These are phyloP conservation scores for Sinocyclocheilus grahami DNA, from an alignment of 2,113 vertebrate species.

Conservation along the genomic window DNA sequence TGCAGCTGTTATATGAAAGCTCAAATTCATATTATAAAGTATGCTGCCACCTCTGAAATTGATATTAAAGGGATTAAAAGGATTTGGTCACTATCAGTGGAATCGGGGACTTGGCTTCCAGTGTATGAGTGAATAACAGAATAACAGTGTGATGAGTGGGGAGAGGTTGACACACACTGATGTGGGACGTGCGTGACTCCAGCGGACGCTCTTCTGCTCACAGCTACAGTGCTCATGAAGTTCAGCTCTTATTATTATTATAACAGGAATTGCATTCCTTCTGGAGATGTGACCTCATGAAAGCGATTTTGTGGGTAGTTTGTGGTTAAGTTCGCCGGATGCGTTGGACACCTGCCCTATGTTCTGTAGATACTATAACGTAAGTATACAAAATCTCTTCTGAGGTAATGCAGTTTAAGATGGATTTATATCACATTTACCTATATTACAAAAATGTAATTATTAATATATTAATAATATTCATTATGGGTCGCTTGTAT, in stretches of 20 bases:
- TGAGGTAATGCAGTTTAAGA: background rate
- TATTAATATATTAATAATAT: background rate
- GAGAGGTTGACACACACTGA: constrained; percentile 15
- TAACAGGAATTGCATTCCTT: background rate
- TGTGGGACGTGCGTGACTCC: constrained; percentile 19
- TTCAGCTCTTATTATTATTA: background rate
- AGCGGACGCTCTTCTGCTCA: constrained; percentile 3
- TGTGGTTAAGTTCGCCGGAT: background rate
- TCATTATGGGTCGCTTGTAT: background rate
- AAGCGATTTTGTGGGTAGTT: background rate
- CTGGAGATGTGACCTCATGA: constrained; percentile 8
- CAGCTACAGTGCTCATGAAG: constrained; percentile 5
- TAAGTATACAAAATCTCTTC: constrained; percentile 16
- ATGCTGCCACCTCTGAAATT: no score
- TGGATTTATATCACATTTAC: background rate
- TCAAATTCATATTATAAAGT: background rate
- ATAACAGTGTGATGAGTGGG: background rate
- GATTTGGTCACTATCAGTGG: background rate
- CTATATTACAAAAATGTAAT: background rate
- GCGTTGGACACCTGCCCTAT: constrained; percentile 9
- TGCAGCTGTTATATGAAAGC: background rate
- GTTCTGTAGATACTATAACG: constrained; percentile 26
- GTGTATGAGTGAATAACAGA: background rate
- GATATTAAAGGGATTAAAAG: background rate
- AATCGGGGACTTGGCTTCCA: background rate